phyloP scores from a whole-genome alignment of 2,797 vertebrate genomes.

The Hippoglossus hippoglossus region DNA sequence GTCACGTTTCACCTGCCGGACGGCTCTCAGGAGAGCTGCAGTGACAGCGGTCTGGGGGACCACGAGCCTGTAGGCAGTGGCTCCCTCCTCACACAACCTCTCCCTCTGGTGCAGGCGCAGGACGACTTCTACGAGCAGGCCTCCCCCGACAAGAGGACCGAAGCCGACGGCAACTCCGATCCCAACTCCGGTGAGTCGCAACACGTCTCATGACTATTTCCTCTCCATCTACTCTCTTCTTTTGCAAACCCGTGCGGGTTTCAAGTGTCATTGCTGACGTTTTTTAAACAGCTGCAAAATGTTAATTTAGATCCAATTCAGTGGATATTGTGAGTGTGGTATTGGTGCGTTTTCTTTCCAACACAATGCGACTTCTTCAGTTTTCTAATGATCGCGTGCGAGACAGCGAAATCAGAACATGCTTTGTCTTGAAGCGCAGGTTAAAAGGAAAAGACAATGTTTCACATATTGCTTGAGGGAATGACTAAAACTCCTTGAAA shows the following conservation, averaged over 20 bases:
- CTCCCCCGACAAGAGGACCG: constrained; percentile 99
- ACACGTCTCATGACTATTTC: constrained; percentile 9
- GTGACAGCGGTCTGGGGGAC: constrained; percentile 99
- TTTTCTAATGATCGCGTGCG: constrained; percentile 11
- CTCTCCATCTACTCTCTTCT: constrained; percentile 2
- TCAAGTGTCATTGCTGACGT: neutral
- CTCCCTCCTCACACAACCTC: constrained; percentile 98
- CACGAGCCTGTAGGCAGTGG: constrained; percentile 98
- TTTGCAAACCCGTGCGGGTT: constrained; percentile 26
- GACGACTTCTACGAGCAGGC: constrained; percentile 99
- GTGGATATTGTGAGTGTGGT: neutral
- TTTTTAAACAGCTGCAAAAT: constrained; percentile 20
- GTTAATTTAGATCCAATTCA: constrained; percentile 19
- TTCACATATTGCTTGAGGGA: constrained; percentile 25
- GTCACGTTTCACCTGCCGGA: constrained; percentile 99
- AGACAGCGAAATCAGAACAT: constrained; percentile 3
- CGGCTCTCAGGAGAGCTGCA: constrained; percentile 99
- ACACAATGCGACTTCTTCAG: constrained; percentile 12
- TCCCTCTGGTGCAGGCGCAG: constrained; percentile 99
- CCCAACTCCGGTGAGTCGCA: constrained; percentile 96
- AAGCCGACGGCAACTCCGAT: constrained; percentile 99
- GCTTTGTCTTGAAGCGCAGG: constrained; percentile 22
- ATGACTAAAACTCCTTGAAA: constrained; percentile 37
- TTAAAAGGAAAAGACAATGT: constrained; percentile 21
- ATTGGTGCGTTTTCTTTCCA: constrained; percentile 9